Percentiles rank a stretch among this genome's conserved stretches.
These are phyloP conservation scores for Oostethus manadensis DNA, from an alignment of 2,113 vertebrate genomes.

Conservation along the genomic window DNA sequence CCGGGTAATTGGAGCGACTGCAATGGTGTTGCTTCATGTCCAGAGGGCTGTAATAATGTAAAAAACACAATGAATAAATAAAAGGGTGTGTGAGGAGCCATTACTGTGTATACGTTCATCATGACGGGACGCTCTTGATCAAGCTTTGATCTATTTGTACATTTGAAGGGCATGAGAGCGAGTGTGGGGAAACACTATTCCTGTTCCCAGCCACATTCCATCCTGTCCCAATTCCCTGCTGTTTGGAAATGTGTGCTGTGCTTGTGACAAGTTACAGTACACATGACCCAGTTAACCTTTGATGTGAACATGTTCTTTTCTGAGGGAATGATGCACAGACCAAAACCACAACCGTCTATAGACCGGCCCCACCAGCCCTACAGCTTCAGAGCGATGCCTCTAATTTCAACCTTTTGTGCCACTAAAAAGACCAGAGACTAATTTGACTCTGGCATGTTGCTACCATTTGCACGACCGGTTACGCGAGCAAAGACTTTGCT, in stretches of 20 bases:
- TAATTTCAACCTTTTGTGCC: slow-evolving; percentile 72
- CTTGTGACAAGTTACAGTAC: slow-evolving; percentile 69
- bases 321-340: slow-evolving; percentile 55
- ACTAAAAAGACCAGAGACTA: slow-evolving; percentile 68
- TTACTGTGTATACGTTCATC: too few species aligned
- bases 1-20: too few species aligned
- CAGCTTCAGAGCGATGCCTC: slow-evolving; percentile 68
- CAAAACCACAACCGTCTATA: slow-evolving; percentile 65
- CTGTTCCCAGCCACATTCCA: slow-evolving; percentile 35
- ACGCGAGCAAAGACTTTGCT: slow-evolving; percentile 16
- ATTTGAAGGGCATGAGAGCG: too few species aligned
- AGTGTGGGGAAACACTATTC: too few species aligned
- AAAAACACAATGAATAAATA: too few species aligned
- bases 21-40: too few species aligned
- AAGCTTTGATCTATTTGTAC: too few species aligned
- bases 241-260: slow-evolving; percentile 61
- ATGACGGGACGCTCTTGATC: too few species aligned
- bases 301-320: slow-evolving; percentile 63
- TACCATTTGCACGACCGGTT: slow-evolving; percentile 58
- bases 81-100: too few species aligned
- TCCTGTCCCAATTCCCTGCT: slow-evolving; percentile 57
- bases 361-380: slow-evolving; percentile 63
- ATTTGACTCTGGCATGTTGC: slow-evolving; percentile 71
- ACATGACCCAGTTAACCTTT: slow-evolving; percentile 71
- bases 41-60: too few species aligned